Evolutionary conservation across 2,113 vertebrate genomes (phyloP).

Genomic region (Prunella himalayana): DNA sequence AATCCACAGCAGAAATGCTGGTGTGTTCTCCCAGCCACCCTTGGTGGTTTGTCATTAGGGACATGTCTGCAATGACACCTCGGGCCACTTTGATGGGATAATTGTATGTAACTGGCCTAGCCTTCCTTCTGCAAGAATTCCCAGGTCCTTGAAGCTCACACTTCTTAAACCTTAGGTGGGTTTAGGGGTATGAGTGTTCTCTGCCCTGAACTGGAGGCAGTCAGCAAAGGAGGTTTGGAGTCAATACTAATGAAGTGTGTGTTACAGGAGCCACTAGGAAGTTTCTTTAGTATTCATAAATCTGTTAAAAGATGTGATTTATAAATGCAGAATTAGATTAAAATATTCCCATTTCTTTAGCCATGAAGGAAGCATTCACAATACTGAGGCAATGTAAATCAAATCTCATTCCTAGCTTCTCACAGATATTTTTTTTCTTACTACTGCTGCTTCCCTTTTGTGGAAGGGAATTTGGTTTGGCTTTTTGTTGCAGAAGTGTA

Average conservation of each 20-base stretch:
- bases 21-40: neutral
- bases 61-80: accelerated
- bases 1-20: accelerated
- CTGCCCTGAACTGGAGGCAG: neutral
- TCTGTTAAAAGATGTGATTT: neutral
- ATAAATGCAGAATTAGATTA: neutral
- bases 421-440: neutral
- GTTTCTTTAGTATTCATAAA: neutral
- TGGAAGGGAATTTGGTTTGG: neutral
- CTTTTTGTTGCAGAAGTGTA: neutral
- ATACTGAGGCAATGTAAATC: neutral
- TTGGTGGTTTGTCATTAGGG: accelerated
- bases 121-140: neutral
- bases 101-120: neutral
- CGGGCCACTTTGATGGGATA: neutral
- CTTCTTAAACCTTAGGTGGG: neutral
- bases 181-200: neutral
- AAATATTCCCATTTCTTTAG: neutral
- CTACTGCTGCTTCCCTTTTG: neutral
- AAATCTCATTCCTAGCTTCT: neutral
- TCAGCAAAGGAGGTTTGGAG: neutral
- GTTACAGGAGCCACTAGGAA: neutral
- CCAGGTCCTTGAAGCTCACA: neutral
- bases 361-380: neutral
- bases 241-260: neutral